Evolutionary conservation across 2,888 invertebrate species (phyloP).

Genomic region (Arge pagana): DNA sequence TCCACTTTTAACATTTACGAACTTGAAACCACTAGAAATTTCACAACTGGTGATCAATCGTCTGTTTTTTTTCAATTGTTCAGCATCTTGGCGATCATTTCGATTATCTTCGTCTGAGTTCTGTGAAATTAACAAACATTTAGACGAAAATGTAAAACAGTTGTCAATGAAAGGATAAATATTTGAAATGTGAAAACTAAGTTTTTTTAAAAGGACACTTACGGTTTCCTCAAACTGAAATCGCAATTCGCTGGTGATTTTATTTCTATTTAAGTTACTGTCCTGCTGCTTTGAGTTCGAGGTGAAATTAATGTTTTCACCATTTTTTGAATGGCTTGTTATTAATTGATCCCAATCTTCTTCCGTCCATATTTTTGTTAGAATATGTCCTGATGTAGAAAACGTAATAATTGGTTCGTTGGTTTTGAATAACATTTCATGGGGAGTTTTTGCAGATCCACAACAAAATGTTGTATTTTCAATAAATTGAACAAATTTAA

Average conservation of each 20-base stretch:
- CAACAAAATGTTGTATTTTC: slow-evolving; percentile 39
- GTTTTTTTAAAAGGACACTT: background rate
- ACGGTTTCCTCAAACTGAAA: background rate
- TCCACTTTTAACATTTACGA: slow-evolving; percentile 34
- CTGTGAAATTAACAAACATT: slow-evolving; percentile 11
- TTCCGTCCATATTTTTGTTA: slow-evolving; percentile 30
- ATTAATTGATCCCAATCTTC: slow-evolving; percentile 31
- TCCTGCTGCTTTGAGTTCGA: background rate
- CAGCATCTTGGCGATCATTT: slow-evolving; percentile 10
- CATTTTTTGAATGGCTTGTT: background rate
- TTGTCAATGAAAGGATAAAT: background rate
- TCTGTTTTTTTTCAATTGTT: slow-evolving; percentile 4
- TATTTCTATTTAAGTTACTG: background rate
- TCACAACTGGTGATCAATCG: slow-evolving; percentile 5
- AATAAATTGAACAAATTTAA: slow-evolving; percentile 41
- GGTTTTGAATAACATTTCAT: slow-evolving; percentile 38
- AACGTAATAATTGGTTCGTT: slow-evolving; percentile 34
- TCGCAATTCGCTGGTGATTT: background rate
- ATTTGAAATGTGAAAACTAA: slow-evolving; percentile 19
- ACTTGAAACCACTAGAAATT: slow-evolving; percentile 29
- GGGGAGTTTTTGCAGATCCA: slow-evolving; percentile 38
- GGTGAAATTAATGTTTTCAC: background rate
- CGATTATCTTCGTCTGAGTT: slow-evolving; percentile 17
- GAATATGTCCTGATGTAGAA: slow-evolving; percentile 14
- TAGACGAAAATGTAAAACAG: too few relatives aligned